Percentiles rank a stretch among this genome's conserved stretches.
phyloP scores from a whole-genome alignment of 2,113 vertebrate genomes.

The Crotalus viridis region DNA sequence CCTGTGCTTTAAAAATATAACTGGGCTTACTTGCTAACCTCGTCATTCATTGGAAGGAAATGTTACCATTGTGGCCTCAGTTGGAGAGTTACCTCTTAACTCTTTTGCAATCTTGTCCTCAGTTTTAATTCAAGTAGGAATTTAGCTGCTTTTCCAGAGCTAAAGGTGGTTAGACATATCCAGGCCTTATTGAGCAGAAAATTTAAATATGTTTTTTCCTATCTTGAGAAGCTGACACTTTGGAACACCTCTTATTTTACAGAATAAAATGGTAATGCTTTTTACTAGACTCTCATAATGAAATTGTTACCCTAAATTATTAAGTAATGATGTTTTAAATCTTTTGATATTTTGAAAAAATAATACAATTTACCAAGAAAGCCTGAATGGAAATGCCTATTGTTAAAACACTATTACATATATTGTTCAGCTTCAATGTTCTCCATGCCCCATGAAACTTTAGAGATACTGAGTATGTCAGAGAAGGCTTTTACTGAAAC shows the following conservation, averaged over 20 bases:
- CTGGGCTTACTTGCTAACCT: background rate
- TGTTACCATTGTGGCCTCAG: background rate
- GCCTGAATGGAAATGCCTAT: background rate
- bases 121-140: background rate
- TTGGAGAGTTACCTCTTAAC: background rate
- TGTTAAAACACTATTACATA: background rate
- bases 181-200: background rate
- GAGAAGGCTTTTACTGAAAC: background rate
- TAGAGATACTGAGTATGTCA: background rate
- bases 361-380: background rate
- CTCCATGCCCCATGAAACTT: background rate
- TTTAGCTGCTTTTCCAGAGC: background rate
- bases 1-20: background rate
- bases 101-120: background rate
- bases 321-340: background rate
- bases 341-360: background rate
- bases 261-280: background rate
- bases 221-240: background rate
- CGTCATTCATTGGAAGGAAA: background rate
- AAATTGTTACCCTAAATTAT: background rate
- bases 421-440: background rate
- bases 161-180: background rate
- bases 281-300: background rate
- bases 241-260: background rate
- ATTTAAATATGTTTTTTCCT: background rate